Evolutionary conservation across 1,140 invertebrate genomes (phyloP), one percentile per base, ranked within the genome.

Genomic region (Colletes latitarsis): DNA sequence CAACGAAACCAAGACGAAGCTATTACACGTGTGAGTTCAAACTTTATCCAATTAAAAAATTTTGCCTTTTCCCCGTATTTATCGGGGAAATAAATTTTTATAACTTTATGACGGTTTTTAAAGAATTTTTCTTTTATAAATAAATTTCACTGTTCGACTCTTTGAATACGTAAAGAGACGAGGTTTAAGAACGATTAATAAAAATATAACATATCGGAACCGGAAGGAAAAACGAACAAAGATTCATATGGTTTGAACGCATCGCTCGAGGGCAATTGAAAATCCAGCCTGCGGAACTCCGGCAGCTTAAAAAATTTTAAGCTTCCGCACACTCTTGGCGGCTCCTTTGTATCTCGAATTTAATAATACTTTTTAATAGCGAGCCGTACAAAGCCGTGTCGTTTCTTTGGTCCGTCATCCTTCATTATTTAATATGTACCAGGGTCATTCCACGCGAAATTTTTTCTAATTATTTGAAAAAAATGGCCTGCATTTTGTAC

Each of bases 361-460:
- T 64, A 74, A 74, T 64, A 74, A 74, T 15, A 39, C 46, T 41
- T 49, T 46, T 67, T 52, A 66, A 66, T 66, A 67, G 43, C n/a
- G 19, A 9, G 3, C 43, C 43, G 64, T n/a, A 49, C 9, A 64
- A 64, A 64, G 46, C 21, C 46, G 12, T 41, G 60, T 64, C 46
- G 41, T 64, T 74, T 74, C 71, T 64, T 74, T 64, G 21, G 49
- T 41, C 43, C 17, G 30, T 21, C 17, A 41, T 41, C 14, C 2
- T 66, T 75, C 30, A 75, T 66, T 43, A 66, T 66, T 67, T 66
- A 75, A 67, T 17, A 15, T 75, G 9, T n/a, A 17, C n/a, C 30
- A 30, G 30, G 30, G 30, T 30, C 30, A 30, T 30, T 30, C 30
- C 30, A 30, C 30, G 30, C 2, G 30, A 30, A 30, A 30, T 30